Evolutionary conservation across 2,888 invertebrate genomes (phyloP), one percentile per base, ranked within the genome.

Genomic region (Aphodius sticticus): DNA sequence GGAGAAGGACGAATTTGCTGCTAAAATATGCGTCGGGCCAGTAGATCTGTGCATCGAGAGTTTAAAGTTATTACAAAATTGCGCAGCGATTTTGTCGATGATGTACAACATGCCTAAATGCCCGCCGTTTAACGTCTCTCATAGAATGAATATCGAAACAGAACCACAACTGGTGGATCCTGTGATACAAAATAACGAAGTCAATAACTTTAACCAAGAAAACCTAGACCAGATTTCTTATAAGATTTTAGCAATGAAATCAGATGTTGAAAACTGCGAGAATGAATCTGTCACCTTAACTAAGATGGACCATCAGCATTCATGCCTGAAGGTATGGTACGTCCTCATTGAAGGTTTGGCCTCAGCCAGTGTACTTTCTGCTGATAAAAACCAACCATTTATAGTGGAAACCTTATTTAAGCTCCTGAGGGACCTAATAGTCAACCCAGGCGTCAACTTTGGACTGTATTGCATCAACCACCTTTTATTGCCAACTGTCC

Each of bases 31-130:
- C 82, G 79, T 82, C 76, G 82, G 89, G 84, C 85, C 86, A 0
- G 91, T 92, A 77, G 91, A 93, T 88, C 90, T 95, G 90, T 93
- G 93, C 87, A 90, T 94, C 86, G 95, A 96, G 86, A 96, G 97
- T 0, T 89, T 98, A 37, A 95, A 95, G 84, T 96, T 97, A 86
- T 90, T 98, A 38, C 93, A 96, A 86, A 95, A 94, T 84, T 97
- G 97, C 87, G 95, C 96, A 79, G 94, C 95, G 82, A 97, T 98
- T 84, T 90, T 98, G 78, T 94, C 96, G 3, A 95, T 96, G 89
- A 97, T 98, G 97, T 96, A 96, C 88, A 94, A 94, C 85, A 97
- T 98, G 97, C 97, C 97, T 0, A 96, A 96, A 85, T 97, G 97
- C 87, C 98, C 98, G 0, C 95, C 95, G 81, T 97, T 98, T 87